A percentile compares a stretch with the other conserved stretches of the same genome.
Evolutionary conservation across 2,797 vertebrate species (phyloP).

Genomic region (Gouania willdenowi): DNA sequence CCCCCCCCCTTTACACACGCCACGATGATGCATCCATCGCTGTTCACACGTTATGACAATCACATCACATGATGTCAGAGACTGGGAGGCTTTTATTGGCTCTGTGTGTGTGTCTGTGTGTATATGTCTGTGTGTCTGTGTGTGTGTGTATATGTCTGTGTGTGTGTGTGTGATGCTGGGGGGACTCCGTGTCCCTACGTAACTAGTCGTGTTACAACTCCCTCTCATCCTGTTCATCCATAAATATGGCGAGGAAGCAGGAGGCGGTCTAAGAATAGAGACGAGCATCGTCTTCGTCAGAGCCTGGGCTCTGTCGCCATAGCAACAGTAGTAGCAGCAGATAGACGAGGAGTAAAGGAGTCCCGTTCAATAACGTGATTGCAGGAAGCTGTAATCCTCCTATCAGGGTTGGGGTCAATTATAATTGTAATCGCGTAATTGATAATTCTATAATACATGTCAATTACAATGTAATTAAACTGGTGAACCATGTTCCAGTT

Average conservation of each 20-base stretch:
- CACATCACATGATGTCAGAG: constrained; percentile 14
- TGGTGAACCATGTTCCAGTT: too few relatives aligned
- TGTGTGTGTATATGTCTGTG: constrained; percentile 56
- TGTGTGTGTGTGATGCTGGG: constrained; percentile 32
- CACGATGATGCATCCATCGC: constrained; percentile 27
- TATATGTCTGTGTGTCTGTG: too few relatives aligned
- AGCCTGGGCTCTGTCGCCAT: constrained; percentile 64
- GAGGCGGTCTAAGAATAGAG: constrained; percentile 65
- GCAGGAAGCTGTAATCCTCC: too few relatives aligned
- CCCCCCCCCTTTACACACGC: too few relatives aligned
- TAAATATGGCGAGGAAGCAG: constrained; percentile 67
- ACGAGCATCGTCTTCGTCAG: constrained; percentile 66
- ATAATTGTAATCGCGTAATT: too few relatives aligned
- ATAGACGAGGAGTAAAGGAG: constrained; percentile 73
- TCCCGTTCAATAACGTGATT: too few relatives aligned
- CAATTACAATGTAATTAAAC: too few relatives aligned
- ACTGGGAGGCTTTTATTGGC: constrained; percentile 29
- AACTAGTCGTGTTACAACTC: constrained; percentile 39
- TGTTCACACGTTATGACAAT: not conserved
- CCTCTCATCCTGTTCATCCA: constrained; percentile 33
- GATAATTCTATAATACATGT: too few relatives aligned
- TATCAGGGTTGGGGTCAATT: too few relatives aligned
- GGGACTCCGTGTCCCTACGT: constrained; percentile 54
- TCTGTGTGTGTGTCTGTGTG: not conserved
- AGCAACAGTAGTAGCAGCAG: constrained; percentile 70